Conservation (phyloP, 1,140 invertebrate genomes). For the Medauroidea extradentata region DNA sequence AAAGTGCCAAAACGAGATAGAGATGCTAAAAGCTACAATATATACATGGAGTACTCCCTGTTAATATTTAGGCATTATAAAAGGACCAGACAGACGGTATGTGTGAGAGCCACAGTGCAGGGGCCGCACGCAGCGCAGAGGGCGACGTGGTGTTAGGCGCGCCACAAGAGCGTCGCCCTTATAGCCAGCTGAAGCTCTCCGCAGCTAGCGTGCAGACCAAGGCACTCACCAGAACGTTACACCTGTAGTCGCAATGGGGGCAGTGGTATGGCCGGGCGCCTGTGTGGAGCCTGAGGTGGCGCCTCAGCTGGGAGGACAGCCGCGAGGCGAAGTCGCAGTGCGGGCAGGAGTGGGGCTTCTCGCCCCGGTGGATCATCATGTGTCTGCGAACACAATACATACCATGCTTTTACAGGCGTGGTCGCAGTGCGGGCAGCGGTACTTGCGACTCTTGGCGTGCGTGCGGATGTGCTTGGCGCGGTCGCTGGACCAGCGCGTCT, state of each 20-base stretch:
- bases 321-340: slow-evolving; percentile 61
- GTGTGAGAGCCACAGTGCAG: too few relatives aligned
- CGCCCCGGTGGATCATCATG: slow-evolving; percentile 47
- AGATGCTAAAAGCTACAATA: too few relatives aligned
- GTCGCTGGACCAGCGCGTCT: slow-evolving; percentile 16
- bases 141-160: too few relatives aligned
- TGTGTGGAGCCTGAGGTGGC: slow-evolving; percentile 72
- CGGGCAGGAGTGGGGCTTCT: slow-evolving; percentile 56
- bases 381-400: slow-evolving; percentile 45
- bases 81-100: too few relatives aligned
- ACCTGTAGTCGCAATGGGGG: slow-evolving; percentile 73
- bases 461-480: slow-evolving; percentile 20
- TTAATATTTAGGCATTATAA: too few relatives aligned
- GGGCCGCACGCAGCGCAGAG: too few relatives aligned
- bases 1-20: too few relatives aligned
- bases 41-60: too few relatives aligned
- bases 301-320: slow-evolving; percentile 63
- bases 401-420: slow-evolving; percentile 27
- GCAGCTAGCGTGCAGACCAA: background rate
- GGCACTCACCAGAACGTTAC: slow-evolving; percentile 62
- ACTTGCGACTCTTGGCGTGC: slow-evolving; percentile 28
- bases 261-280: slow-evolving; percentile 82
- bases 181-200: too few relatives aligned
- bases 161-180: too few relatives aligned
- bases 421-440: slow-evolving; percentile 29